A percentile compares a stretch with the other conserved stretches of the same genome.
phyloP scores from a whole-genome alignment of 2,113 vertebrate genomes.

The Macrotus californicus region DNA sequence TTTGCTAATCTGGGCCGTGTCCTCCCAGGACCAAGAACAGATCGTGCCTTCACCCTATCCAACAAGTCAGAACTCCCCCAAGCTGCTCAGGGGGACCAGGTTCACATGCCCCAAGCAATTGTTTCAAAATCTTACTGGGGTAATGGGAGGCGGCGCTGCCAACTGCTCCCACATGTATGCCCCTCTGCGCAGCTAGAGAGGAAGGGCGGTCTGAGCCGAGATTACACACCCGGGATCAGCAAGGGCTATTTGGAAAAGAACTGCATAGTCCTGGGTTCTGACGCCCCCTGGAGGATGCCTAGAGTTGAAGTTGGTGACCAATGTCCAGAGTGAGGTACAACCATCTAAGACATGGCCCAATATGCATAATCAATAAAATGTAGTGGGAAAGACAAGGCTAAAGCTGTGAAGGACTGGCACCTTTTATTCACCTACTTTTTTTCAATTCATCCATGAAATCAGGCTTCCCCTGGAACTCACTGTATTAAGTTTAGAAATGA shows the following conservation, averaged over 20 bases:
- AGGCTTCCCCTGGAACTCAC: not conserved
- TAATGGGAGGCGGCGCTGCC: not conserved
- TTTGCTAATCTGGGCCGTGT: not conserved
- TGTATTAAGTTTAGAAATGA: not conserved
- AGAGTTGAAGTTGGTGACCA: not conserved
- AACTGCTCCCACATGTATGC: not conserved
- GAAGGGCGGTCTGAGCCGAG: not conserved
- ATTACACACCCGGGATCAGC: not conserved
- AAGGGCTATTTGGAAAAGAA: not conserved
- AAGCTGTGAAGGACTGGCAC: not conserved
- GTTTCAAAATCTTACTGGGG: conserved; percentile 11
- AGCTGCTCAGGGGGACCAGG: not conserved
- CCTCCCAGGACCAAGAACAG: not conserved
- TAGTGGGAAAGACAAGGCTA: not conserved
- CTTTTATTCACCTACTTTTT: not conserved
- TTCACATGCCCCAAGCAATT: not conserved
- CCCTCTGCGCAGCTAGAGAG: not conserved
- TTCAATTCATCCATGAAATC: not conserved
- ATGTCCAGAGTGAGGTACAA: not conserved
- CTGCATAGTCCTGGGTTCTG: not conserved
- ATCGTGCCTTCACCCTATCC: not conserved
- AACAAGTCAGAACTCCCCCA: not conserved
- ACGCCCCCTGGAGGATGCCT: conserved; percentile 35
- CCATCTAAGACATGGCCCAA: not conserved
- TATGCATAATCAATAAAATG: not conserved